Percentiles rank a stretch among this genome's conserved stretches.
Conservation (phyloP, 1,140 invertebrate genomes). For the Lepidurus packardi region DNA sequence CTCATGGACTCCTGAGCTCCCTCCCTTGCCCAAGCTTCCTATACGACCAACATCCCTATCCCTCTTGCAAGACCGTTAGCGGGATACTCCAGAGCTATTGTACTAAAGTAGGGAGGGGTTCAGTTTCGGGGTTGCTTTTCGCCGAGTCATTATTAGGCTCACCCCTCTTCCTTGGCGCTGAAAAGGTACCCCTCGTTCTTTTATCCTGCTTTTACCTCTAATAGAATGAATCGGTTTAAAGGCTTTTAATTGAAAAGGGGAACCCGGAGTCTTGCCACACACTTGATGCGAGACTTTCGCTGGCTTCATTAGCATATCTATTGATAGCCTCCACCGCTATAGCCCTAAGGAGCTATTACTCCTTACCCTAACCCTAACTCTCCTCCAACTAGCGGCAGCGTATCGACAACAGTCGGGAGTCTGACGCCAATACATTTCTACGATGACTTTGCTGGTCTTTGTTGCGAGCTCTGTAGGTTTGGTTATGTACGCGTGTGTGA, state of each 20-base stretch:
- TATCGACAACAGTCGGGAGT: background rate
- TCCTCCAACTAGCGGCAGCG: background rate
- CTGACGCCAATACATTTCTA: background rate
- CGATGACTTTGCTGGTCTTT: background rate
- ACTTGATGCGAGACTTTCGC: background rate
- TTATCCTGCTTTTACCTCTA: background rate
- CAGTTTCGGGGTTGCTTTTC: too few relatives aligned
- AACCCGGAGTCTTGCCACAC: background rate
- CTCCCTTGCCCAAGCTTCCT: too few relatives aligned
- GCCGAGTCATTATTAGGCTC: too few relatives aligned
- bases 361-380: background rate
- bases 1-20: too few relatives aligned
- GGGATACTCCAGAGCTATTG: too few relatives aligned
- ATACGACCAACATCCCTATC: too few relatives aligned
- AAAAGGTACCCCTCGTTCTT: background rate
- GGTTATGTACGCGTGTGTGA: conserved; percentile 10
- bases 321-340: background rate
- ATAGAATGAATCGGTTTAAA: background rate
- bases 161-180: too few relatives aligned
- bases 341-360: background rate
- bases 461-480: background rate
- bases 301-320: conserved; percentile 19
- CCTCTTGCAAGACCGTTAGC: too few relatives aligned
- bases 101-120: too few relatives aligned
- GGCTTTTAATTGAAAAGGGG: background rate